Evolutionary conservation across 2,797 vertebrate species (phyloP), one percentile per base, ranked within the genome.

Genomic region (Octomys mimax): DNA sequence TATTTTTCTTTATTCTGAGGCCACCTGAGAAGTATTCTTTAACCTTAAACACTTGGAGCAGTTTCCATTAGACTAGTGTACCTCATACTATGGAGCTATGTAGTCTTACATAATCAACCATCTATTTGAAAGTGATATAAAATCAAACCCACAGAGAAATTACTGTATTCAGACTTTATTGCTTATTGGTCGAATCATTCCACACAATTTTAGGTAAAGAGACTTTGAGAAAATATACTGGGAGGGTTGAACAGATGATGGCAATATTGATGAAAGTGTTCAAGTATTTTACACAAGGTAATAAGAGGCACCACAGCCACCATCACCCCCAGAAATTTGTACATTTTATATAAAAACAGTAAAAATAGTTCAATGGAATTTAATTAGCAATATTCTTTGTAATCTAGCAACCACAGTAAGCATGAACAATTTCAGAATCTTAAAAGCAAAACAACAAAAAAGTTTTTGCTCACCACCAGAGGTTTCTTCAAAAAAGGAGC

Each of bases 111-210:
- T 73, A 84, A 80, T 21, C 78, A 83, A 64, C 21, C 42, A 18
- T 86, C 91, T 21, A 64, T 79, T 95, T 33, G 92, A 42, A 46
- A 54, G 36, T 57, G 64, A 93, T 22, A 0, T 75, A 71, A 94
- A 97, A 96, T 33, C 95, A 96, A 92, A 96, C 11, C 14, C n/a
- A 18, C 3, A 96, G 52, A 85, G 93, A 91, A 81, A 54, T 66
- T 80, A 85, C 3, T 66, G 31, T 70, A 91, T 71, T 96, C 46
- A 61, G 77, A 70, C 85, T 98, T 97, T 98, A 98, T 98, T 98
- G 97, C 97, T 97, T 88, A 61, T 93, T 82, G 86, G 71, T 94
- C 62, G 57, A 39, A 39, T 87, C 92, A 87, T 92, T 96, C 75
- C 87, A 86, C 77, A 97, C 62, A 94, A 88, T 36, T 89, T 84